Evolutionary conservation across 2,888 invertebrate genomes (phyloP).

Genomic region (Synanthedon myopaeformis): DNA sequence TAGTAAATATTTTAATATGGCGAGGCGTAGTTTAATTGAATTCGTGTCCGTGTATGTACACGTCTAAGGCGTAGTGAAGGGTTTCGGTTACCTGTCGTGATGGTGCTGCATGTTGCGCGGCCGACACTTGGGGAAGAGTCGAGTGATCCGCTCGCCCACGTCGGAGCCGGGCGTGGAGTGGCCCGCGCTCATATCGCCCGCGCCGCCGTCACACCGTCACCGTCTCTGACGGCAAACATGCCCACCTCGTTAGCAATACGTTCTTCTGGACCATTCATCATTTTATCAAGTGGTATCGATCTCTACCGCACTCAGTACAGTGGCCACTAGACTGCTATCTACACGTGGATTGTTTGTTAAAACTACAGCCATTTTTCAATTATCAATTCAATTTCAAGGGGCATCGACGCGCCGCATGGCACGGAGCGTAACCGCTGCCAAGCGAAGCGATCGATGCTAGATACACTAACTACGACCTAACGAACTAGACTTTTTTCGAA

Average conservation of each 20-base stretch:
- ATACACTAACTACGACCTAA: background rate
- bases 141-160: slow-evolving; percentile 81
- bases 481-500: background rate
- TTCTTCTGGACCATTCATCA: too few species aligned
- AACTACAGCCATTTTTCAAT: too few species aligned
- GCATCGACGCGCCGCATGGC: slow-evolving; percentile 33
- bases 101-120: slow-evolving; percentile 72
- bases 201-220: slow-evolving; percentile 47
- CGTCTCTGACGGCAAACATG: slow-evolving; percentile 46
- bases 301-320: too few species aligned
- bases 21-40: too few species aligned
- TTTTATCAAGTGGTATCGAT: too few species aligned
- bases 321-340: too few species aligned
- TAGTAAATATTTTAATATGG: too few species aligned
- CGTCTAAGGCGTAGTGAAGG: too few species aligned
- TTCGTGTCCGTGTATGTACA: too few species aligned
- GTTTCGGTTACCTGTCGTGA: slow-evolving; percentile 44
- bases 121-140: slow-evolving; percentile 89
- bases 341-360: too few species aligned
- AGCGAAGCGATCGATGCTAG: slow-evolving; percentile 48
- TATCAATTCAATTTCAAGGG: background rate
- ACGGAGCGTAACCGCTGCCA: slow-evolving; percentile 52
- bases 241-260: slow-evolving; percentile 24
- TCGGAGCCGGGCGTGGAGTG: slow-evolving; percentile 66
- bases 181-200: slow-evolving; percentile 63